Conservation (phyloP, 30 jellyfish, hydroid and myxozoan species). For the Turritopsis dohrnii region DNA sequence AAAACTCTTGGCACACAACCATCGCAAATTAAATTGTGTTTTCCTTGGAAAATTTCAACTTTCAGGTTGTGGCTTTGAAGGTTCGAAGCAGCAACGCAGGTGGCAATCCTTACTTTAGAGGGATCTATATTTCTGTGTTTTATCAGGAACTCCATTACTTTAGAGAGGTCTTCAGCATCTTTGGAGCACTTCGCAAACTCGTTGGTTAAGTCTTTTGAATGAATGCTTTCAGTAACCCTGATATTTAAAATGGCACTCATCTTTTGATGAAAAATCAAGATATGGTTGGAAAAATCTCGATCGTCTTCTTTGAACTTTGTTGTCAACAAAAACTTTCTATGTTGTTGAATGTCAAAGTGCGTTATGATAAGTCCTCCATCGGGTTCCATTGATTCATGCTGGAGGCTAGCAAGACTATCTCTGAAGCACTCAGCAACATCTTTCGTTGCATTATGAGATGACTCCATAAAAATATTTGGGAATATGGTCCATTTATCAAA, state of each 20-base stretch:
- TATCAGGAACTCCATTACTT: background rate
- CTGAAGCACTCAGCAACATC: background rate
- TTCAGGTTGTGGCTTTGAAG: background rate
- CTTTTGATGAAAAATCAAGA: background rate
- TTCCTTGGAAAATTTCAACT: background rate
- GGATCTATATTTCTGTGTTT: background rate
- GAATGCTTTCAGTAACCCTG: background rate
- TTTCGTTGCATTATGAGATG: background rate
- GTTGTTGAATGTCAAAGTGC: background rate
- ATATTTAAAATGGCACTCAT: background rate
- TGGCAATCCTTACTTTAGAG: background rate
- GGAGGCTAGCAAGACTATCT: background rate
- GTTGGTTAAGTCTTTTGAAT: background rate
- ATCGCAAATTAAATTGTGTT: background rate
- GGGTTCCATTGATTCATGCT: background rate
- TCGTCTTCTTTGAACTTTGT: background rate
- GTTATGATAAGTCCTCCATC: background rate
- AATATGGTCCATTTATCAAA: background rate
- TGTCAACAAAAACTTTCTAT: background rate
- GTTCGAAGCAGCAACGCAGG: background rate
- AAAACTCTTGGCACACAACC: background rate
- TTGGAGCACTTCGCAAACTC: background rate
- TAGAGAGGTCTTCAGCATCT: background rate
- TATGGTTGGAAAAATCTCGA: background rate
- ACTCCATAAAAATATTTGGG: background rate